Evolutionary conservation across 1,140 invertebrate genomes (phyloP), one percentile per base, ranked within the genome.

Genomic region (Drosophila kurseongensis): DNA sequence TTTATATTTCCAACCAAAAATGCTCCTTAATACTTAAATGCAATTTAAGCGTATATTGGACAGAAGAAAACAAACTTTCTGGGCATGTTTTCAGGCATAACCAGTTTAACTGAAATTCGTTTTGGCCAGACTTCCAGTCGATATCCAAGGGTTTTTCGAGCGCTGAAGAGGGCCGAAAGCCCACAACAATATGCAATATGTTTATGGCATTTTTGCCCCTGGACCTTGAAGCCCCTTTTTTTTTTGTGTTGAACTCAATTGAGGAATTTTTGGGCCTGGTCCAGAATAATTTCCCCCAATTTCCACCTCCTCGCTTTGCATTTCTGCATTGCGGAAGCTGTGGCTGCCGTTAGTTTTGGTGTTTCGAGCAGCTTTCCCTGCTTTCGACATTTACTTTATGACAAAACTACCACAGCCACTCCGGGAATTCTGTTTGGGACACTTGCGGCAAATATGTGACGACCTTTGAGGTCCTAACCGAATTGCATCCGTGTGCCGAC

Each of bases 131-230:
- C 9, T 12, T 9, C 16, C 5, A 6, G 35, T 27, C 5, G 23
- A 16, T 13, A 36, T 5, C 29, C 32, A 52, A 6, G 14, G 23
- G 42, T 12, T 60, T 23, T 60, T 48, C n/a, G 2, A 6, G 40
- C 32, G 35, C 47, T 16, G 29, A 27, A 52, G 58, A 9, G n/a
- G 23, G 35, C n/a, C 52, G 10, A 41, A 29, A 40, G 45, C 29
- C 35, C 38, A 36, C 61, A 66, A 68, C 61, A 68, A 68, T 68
- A 66, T 66, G 65, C 62, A 66, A 52, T 65, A 71, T 71, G 65
- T 68, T 35, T 69, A 47, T 68, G 65, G 65, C 63, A 71, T 57
- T 69, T 71, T 23, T 10, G 41, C 36, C 63, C 59, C 50, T 63
- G 66, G 41, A 27, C 48, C 48, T 35, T 0, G 27, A 50, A n/a